These are phyloP conservation scores for Hydrolagus colliei DNA, from an alignment of 2,797 vertebrate genomes.

Conservation along the genomic window DNA sequence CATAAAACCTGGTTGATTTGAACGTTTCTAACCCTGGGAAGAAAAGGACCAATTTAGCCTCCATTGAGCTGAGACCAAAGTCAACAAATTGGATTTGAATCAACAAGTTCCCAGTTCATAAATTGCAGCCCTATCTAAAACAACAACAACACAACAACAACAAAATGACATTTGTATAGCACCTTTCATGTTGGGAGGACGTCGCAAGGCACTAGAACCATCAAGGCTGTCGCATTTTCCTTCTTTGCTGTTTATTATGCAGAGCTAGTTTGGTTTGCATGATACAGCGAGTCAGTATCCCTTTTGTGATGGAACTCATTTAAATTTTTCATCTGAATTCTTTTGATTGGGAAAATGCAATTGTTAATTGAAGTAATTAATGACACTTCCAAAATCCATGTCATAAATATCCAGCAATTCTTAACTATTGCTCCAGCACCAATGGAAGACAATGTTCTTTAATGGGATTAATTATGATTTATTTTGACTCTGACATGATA, in stretches of 20 bases:
- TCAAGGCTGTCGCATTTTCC: too few species aligned
- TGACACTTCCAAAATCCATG: not conserved
- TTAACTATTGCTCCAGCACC: not conserved
- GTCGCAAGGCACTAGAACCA: too few species aligned
- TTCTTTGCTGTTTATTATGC: not conserved
- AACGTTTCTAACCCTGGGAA: too few species aligned
- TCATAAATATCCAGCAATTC: not conserved
- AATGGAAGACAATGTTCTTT: not conserved
- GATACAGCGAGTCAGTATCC: not conserved
- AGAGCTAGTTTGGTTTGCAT: not conserved
- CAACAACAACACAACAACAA: too few species aligned
- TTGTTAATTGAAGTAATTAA: constrained; percentile 19
- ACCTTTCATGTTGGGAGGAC: too few species aligned
- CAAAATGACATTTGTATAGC: too few species aligned
- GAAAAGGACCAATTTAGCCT: too few species aligned
- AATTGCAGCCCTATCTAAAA: too few species aligned
- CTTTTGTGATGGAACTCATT: not conserved
- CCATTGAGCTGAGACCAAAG: too few species aligned
- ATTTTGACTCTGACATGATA: not conserved
- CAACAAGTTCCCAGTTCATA: too few species aligned
- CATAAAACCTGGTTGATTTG: too few species aligned
- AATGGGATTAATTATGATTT: constrained; percentile 16
- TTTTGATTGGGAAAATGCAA: not conserved
- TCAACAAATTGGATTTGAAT: too few species aligned
- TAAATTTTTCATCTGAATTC: not conserved